Evolutionary conservation across 2,113 vertebrate species (phyloP).

Genomic region (Condylura cristata): DNA sequence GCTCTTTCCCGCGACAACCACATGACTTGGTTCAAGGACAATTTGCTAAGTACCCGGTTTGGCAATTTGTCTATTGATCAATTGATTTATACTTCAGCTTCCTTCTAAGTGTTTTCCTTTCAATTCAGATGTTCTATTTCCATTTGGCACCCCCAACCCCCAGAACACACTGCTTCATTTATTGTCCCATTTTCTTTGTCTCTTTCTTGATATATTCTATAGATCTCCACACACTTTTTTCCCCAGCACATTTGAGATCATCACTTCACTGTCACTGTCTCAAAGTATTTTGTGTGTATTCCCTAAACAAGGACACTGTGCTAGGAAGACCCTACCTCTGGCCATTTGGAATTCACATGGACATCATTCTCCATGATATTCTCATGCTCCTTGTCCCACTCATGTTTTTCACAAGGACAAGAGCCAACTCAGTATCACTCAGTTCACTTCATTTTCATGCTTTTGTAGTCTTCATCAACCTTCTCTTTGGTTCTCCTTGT

Average conservation of each 20-base stretch:
- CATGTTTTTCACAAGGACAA: neutral
- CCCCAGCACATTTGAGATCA: neutral
- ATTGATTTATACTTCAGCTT: neutral
- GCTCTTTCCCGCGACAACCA: neutral
- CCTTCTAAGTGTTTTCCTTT: neutral
- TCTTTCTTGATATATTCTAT: neutral
- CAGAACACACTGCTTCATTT: neutral
- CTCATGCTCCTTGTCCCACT: fast-evolving
- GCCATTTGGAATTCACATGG: neutral
- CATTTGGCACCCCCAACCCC: neutral
- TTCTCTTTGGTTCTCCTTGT: neutral
- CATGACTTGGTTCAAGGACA: neutral
- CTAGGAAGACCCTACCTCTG: neutral
- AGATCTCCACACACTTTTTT: neutral
- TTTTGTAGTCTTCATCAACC: neutral
- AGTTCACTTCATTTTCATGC: neutral
- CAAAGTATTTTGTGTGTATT: neutral
- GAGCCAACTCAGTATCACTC: neutral
- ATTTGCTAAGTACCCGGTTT: neutral
- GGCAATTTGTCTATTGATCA: neutral
- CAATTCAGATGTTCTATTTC: neutral
- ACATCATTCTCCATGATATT: neutral
- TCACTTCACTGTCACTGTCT: neutral
- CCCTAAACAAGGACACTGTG: neutral
- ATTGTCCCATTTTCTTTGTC: neutral